Evolutionary conservation across 2,888 invertebrate genomes (phyloP).

Genomic region (Neoascia interrupta): DNA sequence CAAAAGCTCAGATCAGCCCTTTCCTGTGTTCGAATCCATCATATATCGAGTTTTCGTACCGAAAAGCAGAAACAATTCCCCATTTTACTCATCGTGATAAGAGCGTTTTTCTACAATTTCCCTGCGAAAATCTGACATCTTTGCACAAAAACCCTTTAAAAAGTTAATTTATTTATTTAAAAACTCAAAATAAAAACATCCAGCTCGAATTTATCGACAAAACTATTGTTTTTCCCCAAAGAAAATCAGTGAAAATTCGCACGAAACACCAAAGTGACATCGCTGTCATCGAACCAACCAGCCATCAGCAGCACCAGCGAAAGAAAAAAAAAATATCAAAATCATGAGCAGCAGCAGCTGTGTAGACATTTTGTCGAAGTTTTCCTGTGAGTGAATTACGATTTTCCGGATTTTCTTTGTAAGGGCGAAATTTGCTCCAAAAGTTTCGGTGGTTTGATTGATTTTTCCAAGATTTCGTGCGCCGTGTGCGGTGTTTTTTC

Average conservation of each 20-base stretch:
- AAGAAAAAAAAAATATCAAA: slow-evolving; percentile 25
- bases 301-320: slow-evolving; percentile 26
- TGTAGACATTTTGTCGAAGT: slow-evolving; percentile 67
- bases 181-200: not conserved
- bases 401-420: slow-evolving; percentile 57
- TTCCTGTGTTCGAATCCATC: slow-evolving; percentile 33
- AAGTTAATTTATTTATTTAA: not conserved
- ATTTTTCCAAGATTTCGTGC: slow-evolving; percentile 54
- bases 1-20: slow-evolving; percentile 29
- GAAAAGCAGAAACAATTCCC: slow-evolving; percentile 46
- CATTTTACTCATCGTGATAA: slow-evolving; percentile 12
- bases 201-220: not conserved
- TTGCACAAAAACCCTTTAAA: not conserved
- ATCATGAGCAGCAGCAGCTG: slow-evolving; percentile 62
- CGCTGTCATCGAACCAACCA: slow-evolving; percentile 56
- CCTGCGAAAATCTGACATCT: slow-evolving; percentile 20
- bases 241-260: slow-evolving; percentile 32
- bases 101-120: slow-evolving; percentile 6
- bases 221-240: slow-evolving; percentile 27
- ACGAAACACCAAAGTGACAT: slow-evolving; percentile 48
- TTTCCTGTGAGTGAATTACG: slow-evolving; percentile 61
- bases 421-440: slow-evolving; percentile 23
- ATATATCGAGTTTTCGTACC: slow-evolving; percentile 42
- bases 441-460: slow-evolving; percentile 38
- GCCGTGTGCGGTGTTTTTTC: slow-evolving; percentile 3